These are phyloP conservation scores for Pandemis corylana DNA, from an alignment of 2,888 invertebrate genomes.

Conservation along the genomic window DNA sequence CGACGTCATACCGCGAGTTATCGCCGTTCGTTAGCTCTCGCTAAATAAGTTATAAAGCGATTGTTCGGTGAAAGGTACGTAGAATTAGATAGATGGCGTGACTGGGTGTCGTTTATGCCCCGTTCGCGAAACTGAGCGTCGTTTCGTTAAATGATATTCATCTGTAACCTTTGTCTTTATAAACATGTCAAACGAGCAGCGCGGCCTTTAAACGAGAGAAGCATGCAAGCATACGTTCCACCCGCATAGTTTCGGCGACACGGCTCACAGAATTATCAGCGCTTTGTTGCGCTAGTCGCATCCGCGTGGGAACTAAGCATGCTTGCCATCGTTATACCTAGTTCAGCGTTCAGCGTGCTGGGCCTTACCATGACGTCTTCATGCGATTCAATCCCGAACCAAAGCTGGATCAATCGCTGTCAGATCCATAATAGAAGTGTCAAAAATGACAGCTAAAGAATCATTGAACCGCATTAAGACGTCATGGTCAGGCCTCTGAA, in stretches of 20 bases:
- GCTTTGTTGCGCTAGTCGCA: slow-evolving; percentile 45
- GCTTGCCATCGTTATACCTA: slow-evolving; percentile 28
- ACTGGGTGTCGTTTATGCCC: slow-evolving; percentile 80
- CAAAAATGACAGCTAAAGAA: too few species aligned
- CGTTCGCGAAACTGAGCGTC: slow-evolving; percentile 75
- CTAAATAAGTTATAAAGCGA: slow-evolving; percentile 84
- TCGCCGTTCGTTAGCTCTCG: slow-evolving; percentile 77
- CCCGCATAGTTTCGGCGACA: slow-evolving; percentile 72
- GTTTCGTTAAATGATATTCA: slow-evolving; percentile 83
- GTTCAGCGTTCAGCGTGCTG: slow-evolving; percentile 9
- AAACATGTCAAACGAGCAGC: slow-evolving; percentile 72
- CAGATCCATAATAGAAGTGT: too few species aligned
- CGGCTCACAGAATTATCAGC: slow-evolving; percentile 50
- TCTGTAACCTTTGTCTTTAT: slow-evolving; percentile 82
- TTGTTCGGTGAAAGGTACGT: slow-evolving; percentile 73
- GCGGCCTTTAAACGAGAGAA: slow-evolving; percentile 63
- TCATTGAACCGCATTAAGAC: too few species aligned
- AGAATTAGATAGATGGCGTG: slow-evolving; percentile 83
- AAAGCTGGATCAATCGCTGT: too few species aligned
- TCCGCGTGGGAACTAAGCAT: slow-evolving; percentile 33
- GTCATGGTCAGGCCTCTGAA: background rate
- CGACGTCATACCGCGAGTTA: slow-evolving; percentile 79
- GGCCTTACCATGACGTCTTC: too few species aligned
- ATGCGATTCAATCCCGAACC: too few species aligned
- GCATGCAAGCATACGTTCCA: slow-evolving; percentile 67